Evolutionary conservation across 2,113 vertebrate species (phyloP), one percentile per base, ranked within the genome.

Genomic region (Apodemus sylvaticus): DNA sequence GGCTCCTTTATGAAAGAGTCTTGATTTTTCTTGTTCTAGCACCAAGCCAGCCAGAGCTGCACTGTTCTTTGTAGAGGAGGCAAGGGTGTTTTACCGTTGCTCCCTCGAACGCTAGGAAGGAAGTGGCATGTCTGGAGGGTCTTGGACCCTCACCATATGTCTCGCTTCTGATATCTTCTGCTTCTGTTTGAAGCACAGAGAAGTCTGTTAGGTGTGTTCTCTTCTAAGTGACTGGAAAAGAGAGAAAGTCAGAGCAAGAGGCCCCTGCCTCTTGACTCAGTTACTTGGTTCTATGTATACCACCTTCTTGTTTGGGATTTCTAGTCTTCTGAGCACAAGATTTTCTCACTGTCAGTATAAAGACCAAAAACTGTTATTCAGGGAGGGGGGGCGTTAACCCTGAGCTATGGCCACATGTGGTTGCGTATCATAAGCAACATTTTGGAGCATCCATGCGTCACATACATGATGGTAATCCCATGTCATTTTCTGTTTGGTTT

Each of bases 191-290:
- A 0, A 19, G 19, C 2, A 16, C 24, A 29, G 60, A 68, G 73
- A 90, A 91, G 48, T 9, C 24, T 13, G 1, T 31, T 73, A 10
- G 51, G 7, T 66, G 31, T 83, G 13, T 29, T 48, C 26, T 73
- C 55, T 45, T 31, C 83, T 64, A 29, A 83, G 39, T 58, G 10
- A 53, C 26, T 70, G 16, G 29, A 19, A 58, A 68, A 82, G 7
- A 24, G 0, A 31, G 26, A 48, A 58, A 71, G 36, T 3, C 53
- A 34, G 48, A 70, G 11, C 29, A 77, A 60, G 7, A n/a, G 68
- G 3, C 13, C 11, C 2, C 11, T 34, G 0, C 71, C 82, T 48
- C 0, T 0, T 17, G 55, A 7, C 3, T 62, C 13, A 86, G 86
- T 93, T 77, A n/a, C 16, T 62, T 17, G 5, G n/a, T n/a, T 64